Conservation (phyloP, 2,888 invertebrate genomes). For the Drosophila anomalipes region DNA sequence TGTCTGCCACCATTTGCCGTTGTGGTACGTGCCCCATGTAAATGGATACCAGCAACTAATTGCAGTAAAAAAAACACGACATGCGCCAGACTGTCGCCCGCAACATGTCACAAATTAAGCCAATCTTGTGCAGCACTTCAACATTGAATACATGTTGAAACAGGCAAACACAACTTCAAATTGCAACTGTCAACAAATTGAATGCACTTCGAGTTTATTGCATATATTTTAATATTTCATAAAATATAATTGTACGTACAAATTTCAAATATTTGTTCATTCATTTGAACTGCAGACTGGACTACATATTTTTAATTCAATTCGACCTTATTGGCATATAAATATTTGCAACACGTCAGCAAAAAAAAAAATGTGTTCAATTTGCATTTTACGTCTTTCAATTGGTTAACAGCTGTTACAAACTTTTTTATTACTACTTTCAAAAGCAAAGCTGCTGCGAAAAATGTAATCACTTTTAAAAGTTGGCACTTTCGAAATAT, state of each 20-base stretch:
- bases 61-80: slow-evolving; percentile 4
- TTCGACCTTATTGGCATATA: background rate
- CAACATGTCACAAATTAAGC: slow-evolving; percentile 2
- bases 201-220: slow-evolving; percentile 14
- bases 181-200: slow-evolving; percentile 24
- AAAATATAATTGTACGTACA: background rate
- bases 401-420: background rate
- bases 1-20: background rate
- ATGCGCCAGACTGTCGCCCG: background rate
- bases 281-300: background rate
- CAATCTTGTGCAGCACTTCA: slow-evolving; percentile 13
- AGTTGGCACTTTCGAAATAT: background rate
- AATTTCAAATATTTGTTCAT: background rate
- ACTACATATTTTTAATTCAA: background rate
- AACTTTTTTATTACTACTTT: background rate
- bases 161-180: slow-evolving; percentile 9
- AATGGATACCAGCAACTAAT: slow-evolving; percentile 36
- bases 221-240: background rate
- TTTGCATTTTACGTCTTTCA: background rate
- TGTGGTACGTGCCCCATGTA: slow-evolving; percentile 19
- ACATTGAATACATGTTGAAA: background rate
- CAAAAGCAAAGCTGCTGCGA: background rate
- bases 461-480: background rate
- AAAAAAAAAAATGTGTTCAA: background rate
- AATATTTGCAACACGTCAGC: background rate